phyloP scores from a whole-genome alignment of 2,113 vertebrate species.

The Rhea americana region DNA sequence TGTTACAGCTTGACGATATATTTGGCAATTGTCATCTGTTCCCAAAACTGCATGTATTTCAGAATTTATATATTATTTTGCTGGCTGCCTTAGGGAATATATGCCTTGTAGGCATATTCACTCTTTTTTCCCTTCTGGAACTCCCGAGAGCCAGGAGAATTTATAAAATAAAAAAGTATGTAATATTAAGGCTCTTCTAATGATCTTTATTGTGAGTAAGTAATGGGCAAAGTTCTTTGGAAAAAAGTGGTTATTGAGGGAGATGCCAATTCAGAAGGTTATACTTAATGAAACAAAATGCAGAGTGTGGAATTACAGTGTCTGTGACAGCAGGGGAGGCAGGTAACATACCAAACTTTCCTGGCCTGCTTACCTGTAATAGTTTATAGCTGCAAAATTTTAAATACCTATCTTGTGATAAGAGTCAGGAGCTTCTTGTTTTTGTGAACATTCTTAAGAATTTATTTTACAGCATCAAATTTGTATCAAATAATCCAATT shows the following conservation, averaged over 20 bases:
- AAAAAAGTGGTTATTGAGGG: not conserved
- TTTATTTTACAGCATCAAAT: not conserved
- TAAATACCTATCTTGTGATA: not conserved
- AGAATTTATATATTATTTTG: conserved; percentile 15
- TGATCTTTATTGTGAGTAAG: not conserved
- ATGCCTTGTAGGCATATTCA: not conserved
- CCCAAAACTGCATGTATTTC: conserved; percentile 2
- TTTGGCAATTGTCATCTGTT: conserved; percentile 59
- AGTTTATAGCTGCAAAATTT: not conserved
- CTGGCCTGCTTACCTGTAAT: not conserved
- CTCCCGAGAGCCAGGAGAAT: not conserved
- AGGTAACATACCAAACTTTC: not conserved
- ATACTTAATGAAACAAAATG: not conserved
- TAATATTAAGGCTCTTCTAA: not conserved
- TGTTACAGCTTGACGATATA: conserved; percentile 53
- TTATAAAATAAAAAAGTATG: not conserved
- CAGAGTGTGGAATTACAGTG: not conserved
- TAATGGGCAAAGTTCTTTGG: not conserved
- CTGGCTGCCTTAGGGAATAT: conserved; percentile 38
- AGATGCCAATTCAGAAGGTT: not conserved
- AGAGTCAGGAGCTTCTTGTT: not conserved
- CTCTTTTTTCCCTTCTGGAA: not conserved
- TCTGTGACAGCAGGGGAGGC: not conserved
- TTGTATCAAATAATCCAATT: not conserved
- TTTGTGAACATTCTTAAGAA: not conserved